Percentiles rank a stretch among this genome's conserved stretches.
phyloP scores from a whole-genome alignment of 2,797 vertebrate genomes.

The Sternarchorhynchus goeldii region DNA sequence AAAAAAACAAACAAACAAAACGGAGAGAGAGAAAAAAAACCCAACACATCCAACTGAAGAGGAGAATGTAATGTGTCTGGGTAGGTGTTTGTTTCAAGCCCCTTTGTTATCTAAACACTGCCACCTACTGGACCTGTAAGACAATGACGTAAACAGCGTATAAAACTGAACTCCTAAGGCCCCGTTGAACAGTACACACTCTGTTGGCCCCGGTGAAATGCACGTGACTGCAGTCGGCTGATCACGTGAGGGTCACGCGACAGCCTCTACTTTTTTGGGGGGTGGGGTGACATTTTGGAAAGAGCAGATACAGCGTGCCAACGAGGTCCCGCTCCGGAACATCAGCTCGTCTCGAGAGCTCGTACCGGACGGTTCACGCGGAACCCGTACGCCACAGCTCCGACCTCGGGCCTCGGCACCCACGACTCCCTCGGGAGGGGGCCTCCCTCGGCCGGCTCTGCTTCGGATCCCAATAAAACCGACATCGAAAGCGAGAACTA shows the following conservation, averaged over 20 bases:
- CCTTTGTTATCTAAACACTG: conserved; percentile 33
- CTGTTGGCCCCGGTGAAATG: conserved; percentile 43
- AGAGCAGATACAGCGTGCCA: not conserved
- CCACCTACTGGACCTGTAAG: conserved; percentile 33
- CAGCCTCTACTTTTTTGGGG: not conserved
- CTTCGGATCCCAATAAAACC: conserved; percentile 28
- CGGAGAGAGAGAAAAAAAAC: not conserved
- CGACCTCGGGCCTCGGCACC: conserved; percentile 24
- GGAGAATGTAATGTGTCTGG: not conserved
- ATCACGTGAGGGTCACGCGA: not conserved
- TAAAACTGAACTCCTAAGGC: not conserved
- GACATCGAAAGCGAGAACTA: not conserved
- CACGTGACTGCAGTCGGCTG: not conserved
- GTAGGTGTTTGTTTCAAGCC: conserved; percentile 14
- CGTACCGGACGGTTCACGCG: not conserved
- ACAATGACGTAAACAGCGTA: conserved; percentile 16
- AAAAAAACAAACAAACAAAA: conserved; percentile 15
- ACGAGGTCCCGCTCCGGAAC: not conserved
- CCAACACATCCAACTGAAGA: not conserved
- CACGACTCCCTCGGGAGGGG: not conserved
- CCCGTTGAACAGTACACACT: not conserved
- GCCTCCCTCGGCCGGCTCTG: not conserved
- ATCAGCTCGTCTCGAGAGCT: not conserved
- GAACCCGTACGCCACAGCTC: not conserved
- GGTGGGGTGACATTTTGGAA: not conserved